Conservation (phyloP, 2,113 vertebrate species). For the Pelvicachromis taeniatus region DNA sequence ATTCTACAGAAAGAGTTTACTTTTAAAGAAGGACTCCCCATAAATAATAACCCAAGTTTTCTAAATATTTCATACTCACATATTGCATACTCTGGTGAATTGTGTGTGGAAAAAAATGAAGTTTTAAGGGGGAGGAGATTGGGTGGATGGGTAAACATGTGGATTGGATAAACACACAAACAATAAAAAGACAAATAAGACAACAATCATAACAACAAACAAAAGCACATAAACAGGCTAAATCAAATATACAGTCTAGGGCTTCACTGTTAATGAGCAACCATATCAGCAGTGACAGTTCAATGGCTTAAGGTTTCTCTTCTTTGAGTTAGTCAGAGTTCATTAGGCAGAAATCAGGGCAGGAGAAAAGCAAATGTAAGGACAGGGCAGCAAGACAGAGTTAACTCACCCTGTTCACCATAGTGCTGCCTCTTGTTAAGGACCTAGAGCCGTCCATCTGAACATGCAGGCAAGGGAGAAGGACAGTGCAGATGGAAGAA, state of each 20-base stretch:
- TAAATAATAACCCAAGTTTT: background rate
- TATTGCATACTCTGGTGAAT: constrained; percentile 70
- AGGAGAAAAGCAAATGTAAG: background rate
- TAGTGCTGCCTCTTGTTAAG: constrained; percentile 65
- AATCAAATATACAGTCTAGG: constrained; percentile 18
- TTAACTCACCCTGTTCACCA: constrained; percentile 77
- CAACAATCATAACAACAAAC: constrained; percentile 57
- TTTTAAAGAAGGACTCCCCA: background rate
- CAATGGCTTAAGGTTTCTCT: background rate
- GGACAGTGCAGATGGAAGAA: constrained; percentile 3
- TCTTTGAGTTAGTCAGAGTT: constrained; percentile 14
- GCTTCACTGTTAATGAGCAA: constrained; percentile 1
- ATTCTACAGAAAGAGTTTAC: background rate
- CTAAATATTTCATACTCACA: constrained; percentile 72
- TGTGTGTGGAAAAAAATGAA: constrained; percentile 21
- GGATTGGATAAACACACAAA: constrained; percentile 50
- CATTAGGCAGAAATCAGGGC: constrained; percentile 8
- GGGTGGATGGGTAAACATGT: constrained; percentile 26
- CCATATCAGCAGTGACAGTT: constrained; percentile 1
- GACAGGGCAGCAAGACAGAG: background rate
- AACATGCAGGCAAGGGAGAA: constrained; percentile 24
- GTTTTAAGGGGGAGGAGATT: constrained; percentile 18
- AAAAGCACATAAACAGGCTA: constrained; percentile 27
- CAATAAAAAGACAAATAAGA: constrained; percentile 61
- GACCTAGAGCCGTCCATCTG: constrained; percentile 75